Conservation (phyloP, 2,888 invertebrate species). For the Exephanes ischioxanthus region DNA sequence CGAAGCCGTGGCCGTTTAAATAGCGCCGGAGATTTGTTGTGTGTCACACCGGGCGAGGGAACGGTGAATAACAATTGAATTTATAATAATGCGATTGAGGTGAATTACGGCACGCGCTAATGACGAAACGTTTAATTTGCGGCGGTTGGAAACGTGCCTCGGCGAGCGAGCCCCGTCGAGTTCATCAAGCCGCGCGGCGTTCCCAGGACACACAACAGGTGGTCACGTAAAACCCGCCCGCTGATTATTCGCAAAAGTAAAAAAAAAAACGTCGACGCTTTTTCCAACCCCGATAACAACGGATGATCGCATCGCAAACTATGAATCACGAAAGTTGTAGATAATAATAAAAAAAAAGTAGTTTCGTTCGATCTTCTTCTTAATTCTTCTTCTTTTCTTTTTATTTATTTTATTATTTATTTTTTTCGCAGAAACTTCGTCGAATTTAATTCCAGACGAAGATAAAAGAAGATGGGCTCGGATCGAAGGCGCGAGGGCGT, state of each 20-base stretch:
- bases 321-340: slow-evolving; percentile 18
- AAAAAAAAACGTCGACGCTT: slow-evolving; percentile 3
- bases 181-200: neutral
- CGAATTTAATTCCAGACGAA: slow-evolving; percentile 7
- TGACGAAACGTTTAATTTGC: slow-evolving; percentile 46
- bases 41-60: neutral
- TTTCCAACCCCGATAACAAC: neutral
- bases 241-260: slow-evolving; percentile 13
- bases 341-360: slow-evolving; percentile 9
- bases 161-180: neutral
- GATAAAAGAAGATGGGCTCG: neutral
- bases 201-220: slow-evolving; percentile 40
- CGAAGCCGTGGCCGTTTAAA: neutral
- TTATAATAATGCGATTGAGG: slow-evolving; percentile 23
- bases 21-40: neutral
- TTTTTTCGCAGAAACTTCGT: neutral
- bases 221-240: slow-evolving; percentile 25
- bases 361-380: neutral
- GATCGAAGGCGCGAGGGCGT: neutral
- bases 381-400: neutral
- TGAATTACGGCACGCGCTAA: slow-evolving; percentile 22
- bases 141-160: slow-evolving; percentile 11
- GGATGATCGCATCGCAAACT: neutral
- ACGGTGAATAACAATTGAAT: slow-evolving; percentile 14
- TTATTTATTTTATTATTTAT: neutral